phyloP scores from a whole-genome alignment of 2,797 vertebrate species.

The Florisuga fusca region DNA sequence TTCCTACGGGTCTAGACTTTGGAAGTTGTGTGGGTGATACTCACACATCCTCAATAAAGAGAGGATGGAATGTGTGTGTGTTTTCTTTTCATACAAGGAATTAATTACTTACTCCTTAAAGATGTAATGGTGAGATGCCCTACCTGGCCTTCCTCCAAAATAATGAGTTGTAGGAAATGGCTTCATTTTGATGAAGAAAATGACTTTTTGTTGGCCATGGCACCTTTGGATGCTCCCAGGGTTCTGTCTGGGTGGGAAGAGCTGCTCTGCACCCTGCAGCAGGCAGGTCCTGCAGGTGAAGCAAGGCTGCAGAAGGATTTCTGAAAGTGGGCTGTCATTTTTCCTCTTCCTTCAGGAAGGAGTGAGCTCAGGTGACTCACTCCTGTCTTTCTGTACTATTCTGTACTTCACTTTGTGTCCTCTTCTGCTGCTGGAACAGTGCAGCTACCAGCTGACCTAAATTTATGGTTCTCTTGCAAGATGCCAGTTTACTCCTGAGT shows the following conservation, averaged over 20 bases:
- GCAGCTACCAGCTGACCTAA: background rate
- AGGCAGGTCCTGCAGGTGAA: background rate
- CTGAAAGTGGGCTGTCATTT: background rate
- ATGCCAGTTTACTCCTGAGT: background rate
- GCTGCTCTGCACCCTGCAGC: background rate
- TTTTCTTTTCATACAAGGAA: constrained; percentile 23
- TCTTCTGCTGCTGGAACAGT: background rate
- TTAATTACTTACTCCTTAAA: background rate
- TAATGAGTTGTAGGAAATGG: background rate
- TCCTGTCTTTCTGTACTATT: too few relatives aligned
- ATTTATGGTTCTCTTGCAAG: background rate
- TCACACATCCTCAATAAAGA: background rate
- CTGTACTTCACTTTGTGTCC: background rate
- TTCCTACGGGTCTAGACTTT: background rate
- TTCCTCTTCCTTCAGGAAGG: background rate
- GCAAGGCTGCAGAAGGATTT: background rate
- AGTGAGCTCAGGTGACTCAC: background rate
- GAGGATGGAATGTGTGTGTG: background rate
- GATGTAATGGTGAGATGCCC: background rate
- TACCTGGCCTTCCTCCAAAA: background rate
- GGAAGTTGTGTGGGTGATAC: background rate
- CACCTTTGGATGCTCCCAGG: background rate
- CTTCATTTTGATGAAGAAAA: background rate
- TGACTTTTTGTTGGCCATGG: too few relatives aligned
- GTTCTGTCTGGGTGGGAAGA: rapidly evolving